phyloP scores from a whole-genome alignment of 2,888 invertebrate species.

The Podotricha telesiphe region DNA sequence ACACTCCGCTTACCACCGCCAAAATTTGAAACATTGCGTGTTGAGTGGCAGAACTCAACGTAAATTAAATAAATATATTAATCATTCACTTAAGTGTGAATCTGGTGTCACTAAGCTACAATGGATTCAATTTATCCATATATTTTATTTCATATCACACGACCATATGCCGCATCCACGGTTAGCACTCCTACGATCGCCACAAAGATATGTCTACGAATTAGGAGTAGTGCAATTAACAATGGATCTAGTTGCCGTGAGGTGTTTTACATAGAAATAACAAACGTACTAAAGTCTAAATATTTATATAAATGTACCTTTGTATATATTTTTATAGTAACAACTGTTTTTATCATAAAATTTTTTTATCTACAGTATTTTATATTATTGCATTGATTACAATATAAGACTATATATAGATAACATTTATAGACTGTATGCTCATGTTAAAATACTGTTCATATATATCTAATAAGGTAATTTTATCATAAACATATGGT shows the following conservation, averaged over 20 bases:
- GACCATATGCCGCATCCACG: not conserved
- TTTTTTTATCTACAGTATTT: not conserved
- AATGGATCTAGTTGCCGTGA: slow-evolving; percentile 23
- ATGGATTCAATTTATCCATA: not conserved
- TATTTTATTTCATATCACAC: not conserved
- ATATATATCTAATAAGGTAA: no score
- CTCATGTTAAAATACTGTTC: not conserved
- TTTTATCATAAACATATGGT: no score
- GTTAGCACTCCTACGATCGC: not conserved
- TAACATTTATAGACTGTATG: no score
- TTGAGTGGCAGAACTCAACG: no score
- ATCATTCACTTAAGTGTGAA: no score
- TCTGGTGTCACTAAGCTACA: no score
- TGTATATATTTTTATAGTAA: not conserved
- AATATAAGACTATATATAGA: no score
- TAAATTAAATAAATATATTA: no score
- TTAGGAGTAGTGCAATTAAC: slow-evolving; percentile 26
- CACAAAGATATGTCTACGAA: slow-evolving; percentile 26
- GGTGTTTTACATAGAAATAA: slow-evolving; percentile 19
- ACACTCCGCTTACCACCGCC: no score
- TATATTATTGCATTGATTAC: no score
- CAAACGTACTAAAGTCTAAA: not conserved
- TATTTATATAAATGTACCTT: not conserved
- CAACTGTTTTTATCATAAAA: not conserved
- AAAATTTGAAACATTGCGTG: no score